Conservation (phyloP, 2,797 vertebrate genomes). For the Ataeniobius toweri region DNA sequence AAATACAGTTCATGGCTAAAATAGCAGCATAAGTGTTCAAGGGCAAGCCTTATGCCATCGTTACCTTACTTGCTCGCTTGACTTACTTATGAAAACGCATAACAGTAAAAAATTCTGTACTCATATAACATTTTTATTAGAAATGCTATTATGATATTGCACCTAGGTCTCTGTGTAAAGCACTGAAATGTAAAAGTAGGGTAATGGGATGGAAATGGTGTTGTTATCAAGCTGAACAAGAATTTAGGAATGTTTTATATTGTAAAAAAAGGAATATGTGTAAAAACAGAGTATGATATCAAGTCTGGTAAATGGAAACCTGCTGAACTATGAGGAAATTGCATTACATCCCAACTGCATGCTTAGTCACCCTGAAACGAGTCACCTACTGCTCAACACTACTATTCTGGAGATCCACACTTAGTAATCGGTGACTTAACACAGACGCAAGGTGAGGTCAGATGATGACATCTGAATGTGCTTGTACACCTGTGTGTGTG, state of each 20-base stretch:
- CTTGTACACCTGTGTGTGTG: slow-evolving; percentile 20
- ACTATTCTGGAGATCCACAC: slow-evolving; percentile 44
- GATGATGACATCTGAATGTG: too few species aligned
- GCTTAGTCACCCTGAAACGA: slow-evolving; percentile 31
- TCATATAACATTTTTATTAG: not conserved
- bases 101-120: not conserved
- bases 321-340: slow-evolving; percentile 47
- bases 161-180: not conserved
- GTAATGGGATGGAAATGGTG: not conserved
- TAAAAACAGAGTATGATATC: slow-evolving; percentile 4
- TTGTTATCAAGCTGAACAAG: not conserved
- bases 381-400: slow-evolving; percentile 48
- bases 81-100: slow-evolving; percentile 10
- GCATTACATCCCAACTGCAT: slow-evolving; percentile 34
- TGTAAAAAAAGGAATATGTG: not conserved
- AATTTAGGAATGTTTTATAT: not conserved
- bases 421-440: slow-evolving; percentile 69
- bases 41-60: not conserved
- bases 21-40: slow-evolving; percentile 31
- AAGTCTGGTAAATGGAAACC: slow-evolving; percentile 28
- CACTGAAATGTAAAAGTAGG: not conserved
- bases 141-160: not conserved
- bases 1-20: slow-evolving; percentile 41
- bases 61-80: not conserved
- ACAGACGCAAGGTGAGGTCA: too few species aligned